Percentiles rank a stretch among this genome's conserved stretches.
Evolutionary conservation across 2,797 vertebrate genomes (phyloP).

Genomic region (Lepus oiostolus): DNA sequence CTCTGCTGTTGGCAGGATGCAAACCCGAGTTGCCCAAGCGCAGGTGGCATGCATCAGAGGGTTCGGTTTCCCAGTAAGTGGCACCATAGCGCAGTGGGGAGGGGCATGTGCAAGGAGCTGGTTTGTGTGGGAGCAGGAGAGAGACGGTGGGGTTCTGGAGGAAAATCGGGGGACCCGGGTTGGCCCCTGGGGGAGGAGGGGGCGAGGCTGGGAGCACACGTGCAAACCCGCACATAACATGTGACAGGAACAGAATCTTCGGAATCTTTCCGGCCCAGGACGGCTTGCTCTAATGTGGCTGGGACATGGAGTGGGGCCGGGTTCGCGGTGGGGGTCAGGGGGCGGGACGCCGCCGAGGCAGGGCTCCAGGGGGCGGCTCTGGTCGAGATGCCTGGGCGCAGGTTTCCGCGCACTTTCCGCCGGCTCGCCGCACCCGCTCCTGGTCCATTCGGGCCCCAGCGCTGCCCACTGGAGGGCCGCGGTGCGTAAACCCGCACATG

Average conservation of each 20-base stretch:
- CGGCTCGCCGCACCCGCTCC: not conserved
- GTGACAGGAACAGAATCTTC: not conserved
- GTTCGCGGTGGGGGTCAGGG: not conserved
- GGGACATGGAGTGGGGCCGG: not conserved
- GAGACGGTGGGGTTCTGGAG: not conserved
- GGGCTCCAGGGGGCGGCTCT: not conserved
- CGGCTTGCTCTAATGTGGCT: not conserved
- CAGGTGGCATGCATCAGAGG: too few relatives aligned
- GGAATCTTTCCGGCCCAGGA: not conserved
- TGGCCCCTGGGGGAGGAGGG: not conserved
- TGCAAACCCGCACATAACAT: not conserved
- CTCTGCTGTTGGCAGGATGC: not conserved
- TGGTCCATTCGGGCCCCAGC: not conserved
- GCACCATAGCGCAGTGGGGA: not conserved
- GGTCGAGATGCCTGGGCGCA: not conserved
- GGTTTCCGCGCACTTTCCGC: not conserved
- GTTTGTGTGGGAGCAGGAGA: not conserved
- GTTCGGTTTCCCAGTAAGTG: not conserved
- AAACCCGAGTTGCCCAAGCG: not conserved
- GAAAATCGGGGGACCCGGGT: not conserved
- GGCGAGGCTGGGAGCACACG: not conserved
- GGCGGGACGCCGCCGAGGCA: too few relatives aligned
- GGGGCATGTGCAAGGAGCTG: not conserved
- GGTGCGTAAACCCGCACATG: not conserved
- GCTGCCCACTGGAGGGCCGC: not conserved